These are phyloP conservation scores for Semotilus atromaculatus DNA, from an alignment of 2,797 vertebrate genomes.

Conservation along the genomic window DNA sequence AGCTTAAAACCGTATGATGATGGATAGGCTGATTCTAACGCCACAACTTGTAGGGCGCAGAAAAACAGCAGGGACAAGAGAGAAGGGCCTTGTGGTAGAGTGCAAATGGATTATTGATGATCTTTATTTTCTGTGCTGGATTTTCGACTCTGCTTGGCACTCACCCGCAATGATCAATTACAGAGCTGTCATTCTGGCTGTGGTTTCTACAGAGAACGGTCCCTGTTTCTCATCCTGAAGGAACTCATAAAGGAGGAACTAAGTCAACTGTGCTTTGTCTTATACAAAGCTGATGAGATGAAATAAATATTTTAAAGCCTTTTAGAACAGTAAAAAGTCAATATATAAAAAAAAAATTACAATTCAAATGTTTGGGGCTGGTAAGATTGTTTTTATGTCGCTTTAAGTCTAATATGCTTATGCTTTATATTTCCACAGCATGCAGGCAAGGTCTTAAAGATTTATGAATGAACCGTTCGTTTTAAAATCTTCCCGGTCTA, in stretches of 20 bases:
- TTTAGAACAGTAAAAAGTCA: neutral
- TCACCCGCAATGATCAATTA: conserved; percentile 35
- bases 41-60: neutral
- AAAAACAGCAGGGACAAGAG: conserved; percentile 23
- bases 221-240: neutral
- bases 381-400: neutral
- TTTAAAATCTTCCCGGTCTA: too few relatives aligned
- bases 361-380: neutral
- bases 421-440: neutral
- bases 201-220: neutral
- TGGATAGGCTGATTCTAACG: conserved; percentile 13
- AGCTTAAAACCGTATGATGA: neutral
- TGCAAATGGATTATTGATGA: conserved; percentile 49
- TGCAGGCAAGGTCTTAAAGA: too few relatives aligned
- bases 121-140: conserved; percentile 23
- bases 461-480: too few relatives aligned
- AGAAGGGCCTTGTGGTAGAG: conserved; percentile 15
- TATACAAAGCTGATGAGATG: neutral
- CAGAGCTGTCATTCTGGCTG: conserved; percentile 13
- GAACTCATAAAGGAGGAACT: neutral
- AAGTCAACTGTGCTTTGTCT: neutral
- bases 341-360: neutral
- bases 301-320: neutral
- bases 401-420: neutral
- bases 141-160: neutral